Conservation (phyloP, 2,113 vertebrate genomes). For the Chaenocephalus aceratus region DNA sequence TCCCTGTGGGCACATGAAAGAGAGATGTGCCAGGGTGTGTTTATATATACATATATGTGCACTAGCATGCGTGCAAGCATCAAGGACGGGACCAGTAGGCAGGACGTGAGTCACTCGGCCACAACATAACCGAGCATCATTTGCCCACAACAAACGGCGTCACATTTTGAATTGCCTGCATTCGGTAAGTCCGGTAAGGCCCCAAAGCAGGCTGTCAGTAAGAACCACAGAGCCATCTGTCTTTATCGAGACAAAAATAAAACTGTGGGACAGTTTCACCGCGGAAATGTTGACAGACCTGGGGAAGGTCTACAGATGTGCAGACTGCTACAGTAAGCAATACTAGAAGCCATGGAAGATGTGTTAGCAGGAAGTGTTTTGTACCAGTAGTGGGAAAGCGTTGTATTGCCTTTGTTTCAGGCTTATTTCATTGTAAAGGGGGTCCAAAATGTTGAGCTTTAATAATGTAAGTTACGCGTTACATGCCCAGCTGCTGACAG, state of each 20-base stretch:
- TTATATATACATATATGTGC: slow-evolving; percentile 27
- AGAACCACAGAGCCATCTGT: slow-evolving; percentile 30
- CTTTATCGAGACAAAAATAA: slow-evolving; percentile 60
- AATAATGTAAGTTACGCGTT: not conserved
- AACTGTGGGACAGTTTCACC: slow-evolving; percentile 21
- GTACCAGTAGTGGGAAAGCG: not conserved
- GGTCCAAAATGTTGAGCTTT: not conserved
- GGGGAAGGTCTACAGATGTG: slow-evolving; percentile 59
- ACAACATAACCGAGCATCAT: slow-evolving; percentile 42
- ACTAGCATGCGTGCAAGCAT: slow-evolving; percentile 41
- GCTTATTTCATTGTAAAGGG: slow-evolving; percentile 4
- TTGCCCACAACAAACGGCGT: slow-evolving; percentile 33
- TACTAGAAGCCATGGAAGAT: slow-evolving; percentile 4
- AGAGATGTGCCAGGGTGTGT: slow-evolving; percentile 17
- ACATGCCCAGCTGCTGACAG: not conserved
- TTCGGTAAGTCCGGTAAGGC: slow-evolving; percentile 43
- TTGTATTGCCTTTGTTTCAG: slow-evolving; percentile 4
- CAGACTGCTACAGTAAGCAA: slow-evolving; percentile 9
- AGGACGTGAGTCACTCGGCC: slow-evolving; percentile 51
- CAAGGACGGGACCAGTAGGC: slow-evolving; percentile 29
- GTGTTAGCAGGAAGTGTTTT: slow-evolving; percentile 5
- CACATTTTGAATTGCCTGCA: slow-evolving; percentile 60
- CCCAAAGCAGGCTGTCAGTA: slow-evolving; percentile 34
- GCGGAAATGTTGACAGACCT: slow-evolving; percentile 16
- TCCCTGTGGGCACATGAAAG: slow-evolving; percentile 44